Conservation (phyloP, 2,113 vertebrate species). For the Megaceryle torquata region DNA sequence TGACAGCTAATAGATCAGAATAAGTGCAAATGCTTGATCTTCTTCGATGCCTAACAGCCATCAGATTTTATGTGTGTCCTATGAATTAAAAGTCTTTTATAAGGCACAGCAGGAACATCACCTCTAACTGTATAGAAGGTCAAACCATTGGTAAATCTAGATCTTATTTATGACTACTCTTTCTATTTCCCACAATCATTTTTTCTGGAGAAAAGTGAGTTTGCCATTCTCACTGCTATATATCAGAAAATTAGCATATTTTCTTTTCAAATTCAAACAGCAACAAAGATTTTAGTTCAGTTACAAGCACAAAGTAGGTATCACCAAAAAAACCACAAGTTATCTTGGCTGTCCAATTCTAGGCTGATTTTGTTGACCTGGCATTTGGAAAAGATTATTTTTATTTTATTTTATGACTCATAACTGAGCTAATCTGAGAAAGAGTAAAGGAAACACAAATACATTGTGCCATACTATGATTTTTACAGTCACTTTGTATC, state of each 20-base stretch:
- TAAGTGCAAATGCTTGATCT: neutral
- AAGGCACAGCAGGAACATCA: neutral
- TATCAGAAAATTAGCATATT: neutral
- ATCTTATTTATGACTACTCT: neutral
- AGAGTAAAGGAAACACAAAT: neutral
- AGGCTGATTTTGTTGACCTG: neutral
- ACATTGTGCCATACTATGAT: neutral
- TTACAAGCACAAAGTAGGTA: neutral
- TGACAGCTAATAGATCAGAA: slow-evolving; percentile 24
- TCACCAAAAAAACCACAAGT: neutral
- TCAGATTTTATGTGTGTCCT: neutral
- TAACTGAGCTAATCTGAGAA: neutral
- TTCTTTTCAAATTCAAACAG: neutral
- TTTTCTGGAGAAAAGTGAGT: neutral
- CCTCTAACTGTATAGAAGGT: neutral
- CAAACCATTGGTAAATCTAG: neutral
- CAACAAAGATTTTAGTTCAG: neutral
- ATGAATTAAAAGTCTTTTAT: slow-evolving; percentile 16
- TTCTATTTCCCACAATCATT: neutral
- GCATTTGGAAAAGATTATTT: neutral
- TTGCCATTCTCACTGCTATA: neutral
- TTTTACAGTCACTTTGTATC: neutral
- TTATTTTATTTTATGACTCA: neutral
- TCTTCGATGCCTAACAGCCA: neutral
- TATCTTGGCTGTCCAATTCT: neutral